These are phyloP conservation scores for Rhamnusium bicolor DNA, from an alignment of 2,888 invertebrate species.

Conservation along the genomic window DNA sequence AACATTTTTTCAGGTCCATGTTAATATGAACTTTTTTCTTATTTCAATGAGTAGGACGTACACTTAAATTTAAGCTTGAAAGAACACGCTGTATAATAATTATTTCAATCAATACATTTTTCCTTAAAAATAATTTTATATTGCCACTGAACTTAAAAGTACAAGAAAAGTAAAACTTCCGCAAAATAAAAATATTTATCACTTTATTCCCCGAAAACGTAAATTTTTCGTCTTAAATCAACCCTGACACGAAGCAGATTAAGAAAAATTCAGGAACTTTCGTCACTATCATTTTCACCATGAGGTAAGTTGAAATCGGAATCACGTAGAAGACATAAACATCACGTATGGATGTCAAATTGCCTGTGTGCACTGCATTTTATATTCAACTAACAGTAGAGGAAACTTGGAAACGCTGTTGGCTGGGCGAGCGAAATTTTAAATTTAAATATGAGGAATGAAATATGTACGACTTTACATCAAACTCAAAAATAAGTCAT, in stretches of 20 bases:
- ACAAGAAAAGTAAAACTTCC: too few species aligned
- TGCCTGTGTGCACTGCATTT: conserved; percentile 24
- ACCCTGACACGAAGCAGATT: background rate
- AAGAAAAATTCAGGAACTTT: conserved; percentile 27
- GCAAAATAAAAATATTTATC: background rate
- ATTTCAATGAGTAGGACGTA: too few species aligned
- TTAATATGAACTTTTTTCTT: too few species aligned
- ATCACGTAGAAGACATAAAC: conserved; percentile 26
- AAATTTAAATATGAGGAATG: background rate
- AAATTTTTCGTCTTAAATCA: background rate
- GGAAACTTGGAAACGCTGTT: conserved; percentile 4
- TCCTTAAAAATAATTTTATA: background rate
- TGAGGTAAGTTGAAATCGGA: conserved; percentile 1
- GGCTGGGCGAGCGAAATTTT: background rate
- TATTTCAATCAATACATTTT: background rate
- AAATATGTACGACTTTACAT: background rate
- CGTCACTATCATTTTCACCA: conserved; percentile 19
- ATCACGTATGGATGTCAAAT: conserved; percentile 30
- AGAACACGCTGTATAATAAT: background rate
- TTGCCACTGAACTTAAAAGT: background rate
- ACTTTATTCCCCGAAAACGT: background rate
- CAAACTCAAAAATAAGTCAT: too few species aligned
- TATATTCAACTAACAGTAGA: conserved; percentile 11
- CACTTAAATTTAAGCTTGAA: too few species aligned
- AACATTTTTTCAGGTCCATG: too few species aligned